A percentile compares a stretch with the other conserved stretches of the same genome.
Evolutionary conservation across 2,888 invertebrate species (phyloP).

Genomic region (Antheraea yamamai): DNA sequence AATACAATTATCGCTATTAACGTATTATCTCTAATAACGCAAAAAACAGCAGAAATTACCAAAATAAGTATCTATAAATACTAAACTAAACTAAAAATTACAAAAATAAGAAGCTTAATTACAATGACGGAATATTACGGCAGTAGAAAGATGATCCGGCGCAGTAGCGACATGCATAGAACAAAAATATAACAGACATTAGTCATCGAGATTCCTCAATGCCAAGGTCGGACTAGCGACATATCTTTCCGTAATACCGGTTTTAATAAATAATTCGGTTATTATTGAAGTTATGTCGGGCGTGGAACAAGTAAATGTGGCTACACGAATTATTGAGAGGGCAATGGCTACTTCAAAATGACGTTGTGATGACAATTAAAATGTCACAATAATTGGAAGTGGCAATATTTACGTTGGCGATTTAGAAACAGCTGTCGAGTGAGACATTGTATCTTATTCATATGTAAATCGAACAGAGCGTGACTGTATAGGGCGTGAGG

Average conservation of each 20-base stretch:
- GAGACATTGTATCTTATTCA: conserved; percentile 22
- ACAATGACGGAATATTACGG: neutral
- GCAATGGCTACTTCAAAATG: conserved; percentile 28
- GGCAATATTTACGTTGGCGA: conserved; percentile 6
- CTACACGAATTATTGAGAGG: conserved; percentile 19
- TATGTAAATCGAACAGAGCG: conserved; percentile 24
- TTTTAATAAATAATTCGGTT: conserved; percentile 59
- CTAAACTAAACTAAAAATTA: too few species aligned
- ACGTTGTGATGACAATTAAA: conserved; percentile 12
- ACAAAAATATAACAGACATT: conserved; percentile 40
- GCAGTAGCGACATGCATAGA: neutral
- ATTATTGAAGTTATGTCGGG: conserved; percentile 17
- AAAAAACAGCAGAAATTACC: neutral
- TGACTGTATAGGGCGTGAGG: conserved; percentile 18
- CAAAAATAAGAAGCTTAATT: neutral
- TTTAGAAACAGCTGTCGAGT: conserved; percentile 22
- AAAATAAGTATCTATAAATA: neutral
- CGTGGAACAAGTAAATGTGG: conserved; percentile 43
- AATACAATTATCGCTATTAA: neutral
- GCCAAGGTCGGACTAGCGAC: conserved; percentile 65
- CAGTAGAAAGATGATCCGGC: neutral
- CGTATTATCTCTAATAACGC: neutral
- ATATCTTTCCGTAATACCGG: conserved; percentile 58
- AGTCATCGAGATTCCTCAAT: conserved; percentile 69
- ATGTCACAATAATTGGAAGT: conserved; percentile 22